A percentile compares a stretch with the other conserved stretches of the same genome.
phyloP scores from a whole-genome alignment of 1,140 invertebrate species.

The Papilio dardanus region DNA sequence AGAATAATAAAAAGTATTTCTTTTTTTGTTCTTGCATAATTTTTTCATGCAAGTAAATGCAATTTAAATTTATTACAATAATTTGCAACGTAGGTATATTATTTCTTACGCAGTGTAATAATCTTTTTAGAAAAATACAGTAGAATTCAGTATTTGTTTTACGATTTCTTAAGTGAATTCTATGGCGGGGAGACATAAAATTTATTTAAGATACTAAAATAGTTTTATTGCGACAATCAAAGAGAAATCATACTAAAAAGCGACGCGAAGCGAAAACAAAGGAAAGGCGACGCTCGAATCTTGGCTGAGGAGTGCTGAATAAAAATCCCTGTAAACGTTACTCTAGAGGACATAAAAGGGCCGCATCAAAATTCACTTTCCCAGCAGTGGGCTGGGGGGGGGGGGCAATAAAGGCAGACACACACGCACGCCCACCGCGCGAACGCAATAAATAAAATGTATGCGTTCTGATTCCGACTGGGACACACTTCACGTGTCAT shows the following conservation, averaged over 20 bases:
- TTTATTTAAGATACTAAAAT: constrained; percentile 28
- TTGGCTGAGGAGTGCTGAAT: constrained; percentile 42
- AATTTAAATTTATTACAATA: neutral
- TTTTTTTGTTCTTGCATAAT: too few species aligned
- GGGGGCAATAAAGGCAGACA: constrained; percentile 49
- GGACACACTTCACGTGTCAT: neutral
- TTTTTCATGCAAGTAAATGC: too few species aligned
- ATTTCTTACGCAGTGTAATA: neutral
- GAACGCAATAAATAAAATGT: constrained; percentile 54
- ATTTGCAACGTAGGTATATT: neutral
- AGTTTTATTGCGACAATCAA: constrained; percentile 22
- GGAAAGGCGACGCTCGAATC: neutral
- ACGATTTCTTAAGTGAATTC: constrained; percentile 4
- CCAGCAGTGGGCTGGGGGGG: constrained; percentile 46
- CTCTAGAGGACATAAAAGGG: constrained; percentile 56
- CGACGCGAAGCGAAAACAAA: constrained; percentile 36
- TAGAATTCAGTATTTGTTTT: neutral
- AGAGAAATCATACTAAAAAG: constrained; percentile 19
- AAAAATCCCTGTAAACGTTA: constrained; percentile 48
- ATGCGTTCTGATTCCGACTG: constrained; percentile 41
- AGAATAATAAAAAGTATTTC: too few species aligned
- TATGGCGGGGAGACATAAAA: neutral
- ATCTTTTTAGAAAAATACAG: neutral
- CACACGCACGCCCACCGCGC: constrained; percentile 42
- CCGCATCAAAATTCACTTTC: constrained; percentile 67